Conservation (phyloP, 2,888 invertebrate species). For the Chrysolina americana region DNA sequence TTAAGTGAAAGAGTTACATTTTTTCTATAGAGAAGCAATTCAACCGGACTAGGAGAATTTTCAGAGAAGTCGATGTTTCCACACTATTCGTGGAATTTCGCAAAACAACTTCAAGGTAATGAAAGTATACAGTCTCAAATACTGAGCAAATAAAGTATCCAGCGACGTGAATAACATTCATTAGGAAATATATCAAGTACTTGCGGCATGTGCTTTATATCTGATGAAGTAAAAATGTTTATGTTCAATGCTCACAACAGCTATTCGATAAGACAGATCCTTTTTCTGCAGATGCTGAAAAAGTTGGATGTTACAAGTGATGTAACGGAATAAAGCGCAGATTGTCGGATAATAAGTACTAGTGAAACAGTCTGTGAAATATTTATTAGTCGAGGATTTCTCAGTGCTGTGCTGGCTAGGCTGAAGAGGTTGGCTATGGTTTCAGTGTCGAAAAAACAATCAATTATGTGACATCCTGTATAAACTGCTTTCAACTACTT, state of each 20-base stretch:
- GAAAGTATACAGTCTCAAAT: constrained; percentile 13
- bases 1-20: no score
- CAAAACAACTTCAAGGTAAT: constrained; percentile 4
- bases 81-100: neutral
- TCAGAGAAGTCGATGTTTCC: neutral
- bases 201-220: constrained; percentile 21
- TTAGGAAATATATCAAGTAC: constrained; percentile 14
- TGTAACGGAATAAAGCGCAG: neutral
- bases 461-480: no score
- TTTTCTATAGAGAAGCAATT: no score
- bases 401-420: neutral
- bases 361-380: neutral
- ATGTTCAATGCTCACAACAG: constrained; percentile 12
- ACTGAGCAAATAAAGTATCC: neutral
- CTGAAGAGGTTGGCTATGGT: no score
- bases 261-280: neutral
- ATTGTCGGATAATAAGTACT: constrained; percentile 11
- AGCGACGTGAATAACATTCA: constrained; percentile 11
- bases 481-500: no score
- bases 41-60: no score
- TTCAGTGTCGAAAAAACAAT: no score
- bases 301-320: neutral
- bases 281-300: constrained; percentile 13
- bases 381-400: neutral
- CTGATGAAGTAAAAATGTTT: constrained; percentile 4